Percentiles rank a stretch among this genome's conserved stretches.
Evolutionary conservation across 2,797 vertebrate species (phyloP).

Genomic region (Tachyglossus aculeatus): DNA sequence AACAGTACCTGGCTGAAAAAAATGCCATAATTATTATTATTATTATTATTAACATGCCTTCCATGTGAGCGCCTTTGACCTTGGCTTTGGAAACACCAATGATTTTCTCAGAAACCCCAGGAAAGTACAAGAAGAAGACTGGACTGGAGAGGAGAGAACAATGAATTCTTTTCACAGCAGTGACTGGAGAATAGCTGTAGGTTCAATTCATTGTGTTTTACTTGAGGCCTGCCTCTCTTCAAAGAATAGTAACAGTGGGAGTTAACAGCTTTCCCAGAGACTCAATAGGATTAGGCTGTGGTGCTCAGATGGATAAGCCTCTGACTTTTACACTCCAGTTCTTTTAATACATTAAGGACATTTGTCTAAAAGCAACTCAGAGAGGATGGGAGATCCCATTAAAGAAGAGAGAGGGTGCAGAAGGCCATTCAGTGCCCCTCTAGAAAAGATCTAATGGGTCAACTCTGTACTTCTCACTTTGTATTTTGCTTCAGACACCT

Average conservation of each 20-base stretch:
- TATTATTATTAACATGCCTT: not conserved
- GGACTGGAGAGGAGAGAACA: not conserved
- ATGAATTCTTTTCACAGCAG: not conserved
- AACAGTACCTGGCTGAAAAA: no score
- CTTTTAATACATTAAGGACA: not conserved
- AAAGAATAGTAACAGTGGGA: not conserved
- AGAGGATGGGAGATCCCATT: fast-evolving
- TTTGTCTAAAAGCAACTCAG: not conserved
- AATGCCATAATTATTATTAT: no score
- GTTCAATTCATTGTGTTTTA: not conserved
- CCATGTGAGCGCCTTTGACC: not conserved
- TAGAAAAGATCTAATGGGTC: not conserved
- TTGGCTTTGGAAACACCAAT: not conserved
- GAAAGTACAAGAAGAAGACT: not conserved
- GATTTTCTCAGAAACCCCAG: not conserved
- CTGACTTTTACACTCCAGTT: not conserved
- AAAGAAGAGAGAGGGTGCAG: not conserved
- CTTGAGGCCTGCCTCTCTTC: not conserved
- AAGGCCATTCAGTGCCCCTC: not conserved
- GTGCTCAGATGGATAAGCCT: not conserved
- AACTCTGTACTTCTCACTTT: not conserved
- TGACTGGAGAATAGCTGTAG: not conserved
- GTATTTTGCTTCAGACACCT: not conserved
- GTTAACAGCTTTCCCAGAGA: not conserved
- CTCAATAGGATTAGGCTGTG: not conserved